Conservation (phyloP, 2,888 invertebrate genomes). For the Galerucella pusilla region DNA sequence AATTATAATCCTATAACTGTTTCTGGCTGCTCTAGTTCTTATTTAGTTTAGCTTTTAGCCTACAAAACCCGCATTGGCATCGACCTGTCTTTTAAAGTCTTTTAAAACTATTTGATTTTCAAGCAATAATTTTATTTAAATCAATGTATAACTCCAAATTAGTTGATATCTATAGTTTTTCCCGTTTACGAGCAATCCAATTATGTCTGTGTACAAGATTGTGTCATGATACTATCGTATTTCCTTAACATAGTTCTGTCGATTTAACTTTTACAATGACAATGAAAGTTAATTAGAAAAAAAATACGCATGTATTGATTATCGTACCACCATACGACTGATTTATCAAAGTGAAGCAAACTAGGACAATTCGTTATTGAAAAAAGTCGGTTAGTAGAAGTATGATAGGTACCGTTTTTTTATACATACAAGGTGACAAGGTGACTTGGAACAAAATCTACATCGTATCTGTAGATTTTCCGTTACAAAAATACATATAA, state of each 20-base stretch:
- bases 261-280: background rate
- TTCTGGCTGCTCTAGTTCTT: too few relatives aligned
- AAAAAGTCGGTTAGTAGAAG: constrained; percentile 2
- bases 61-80: too few relatives aligned
- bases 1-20: too few relatives aligned
- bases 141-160: too few relatives aligned
- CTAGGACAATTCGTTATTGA: background rate
- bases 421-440: background rate
- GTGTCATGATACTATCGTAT: background rate
- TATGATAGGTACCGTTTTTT: constrained; percentile 2
- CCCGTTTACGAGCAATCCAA: too few relatives aligned
- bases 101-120: too few relatives aligned
- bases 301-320: constrained; percentile 1
- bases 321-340: background rate
- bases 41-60: too few relatives aligned
- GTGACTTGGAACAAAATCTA: background rate
- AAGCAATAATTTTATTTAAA: too few relatives aligned
- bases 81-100: too few relatives aligned
- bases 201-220: too few relatives aligned
- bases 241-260: background rate
- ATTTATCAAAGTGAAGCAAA: constrained; percentile 3
- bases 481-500: background rate
- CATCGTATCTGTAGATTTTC: background rate
- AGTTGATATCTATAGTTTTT: too few relatives aligned
- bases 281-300: background rate